phyloP scores from a whole-genome alignment of 2,888 invertebrate species.

The Hirtodrosophila duncani region DNA sequence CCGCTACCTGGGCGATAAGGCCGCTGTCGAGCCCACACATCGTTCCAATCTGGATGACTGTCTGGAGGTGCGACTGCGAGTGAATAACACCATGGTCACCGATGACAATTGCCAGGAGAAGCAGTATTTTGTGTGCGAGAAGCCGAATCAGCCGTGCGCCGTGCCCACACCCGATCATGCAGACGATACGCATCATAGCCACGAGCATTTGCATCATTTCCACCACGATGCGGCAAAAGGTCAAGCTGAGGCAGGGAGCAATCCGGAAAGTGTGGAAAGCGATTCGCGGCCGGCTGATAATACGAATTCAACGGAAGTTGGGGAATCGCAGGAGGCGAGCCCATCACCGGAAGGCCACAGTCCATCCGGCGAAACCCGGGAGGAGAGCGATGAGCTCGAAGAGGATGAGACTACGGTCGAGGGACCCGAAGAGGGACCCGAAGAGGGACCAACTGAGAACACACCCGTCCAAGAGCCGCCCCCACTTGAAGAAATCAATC shows the following conservation, averaged over 20 bases:
- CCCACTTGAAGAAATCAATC: too few species aligned
- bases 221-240: constrained; percentile 41
- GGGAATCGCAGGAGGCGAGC: constrained; percentile 7
- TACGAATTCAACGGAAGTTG: constrained; percentile 44
- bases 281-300: constrained; percentile 54
- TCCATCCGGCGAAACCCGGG: too few species aligned
- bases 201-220: constrained; percentile 63
- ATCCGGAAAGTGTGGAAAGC: constrained; percentile 29
- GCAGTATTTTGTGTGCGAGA: constrained; percentile 50
- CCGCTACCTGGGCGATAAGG: constrained; percentile 21
- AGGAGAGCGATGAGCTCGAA: too few species aligned
- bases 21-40: constrained; percentile 32
- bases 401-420: too few species aligned
- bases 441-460: too few species aligned
- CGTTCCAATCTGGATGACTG: constrained; percentile 57
- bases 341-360: too few species aligned
- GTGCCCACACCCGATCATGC: constrained; percentile 4
- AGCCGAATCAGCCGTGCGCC: constrained; percentile 25
- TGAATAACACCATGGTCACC: constrained; percentile 26
- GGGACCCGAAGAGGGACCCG: too few species aligned
- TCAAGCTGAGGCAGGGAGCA: constrained; percentile 2
- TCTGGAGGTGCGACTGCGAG: constrained; percentile 46
- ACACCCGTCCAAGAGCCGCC: too few species aligned
- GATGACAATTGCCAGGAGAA: constrained; percentile 50
- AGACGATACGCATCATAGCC: constrained; percentile 34